Evolutionary conservation across 2,888 invertebrate species (phyloP).

Genomic region (Villa cingulata): DNA sequence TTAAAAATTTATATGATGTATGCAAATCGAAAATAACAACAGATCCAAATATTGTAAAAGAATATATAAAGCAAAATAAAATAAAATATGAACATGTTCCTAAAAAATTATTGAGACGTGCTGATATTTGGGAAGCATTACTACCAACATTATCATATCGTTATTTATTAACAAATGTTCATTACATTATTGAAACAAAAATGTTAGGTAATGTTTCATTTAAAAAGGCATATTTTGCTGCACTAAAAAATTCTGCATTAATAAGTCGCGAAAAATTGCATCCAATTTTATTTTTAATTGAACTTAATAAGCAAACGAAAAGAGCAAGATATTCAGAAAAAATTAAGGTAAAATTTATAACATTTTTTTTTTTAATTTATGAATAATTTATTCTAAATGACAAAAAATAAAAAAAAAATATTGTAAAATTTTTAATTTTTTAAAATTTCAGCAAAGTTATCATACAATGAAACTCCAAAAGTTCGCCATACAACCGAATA

Average conservation of each 20-base stretch:
- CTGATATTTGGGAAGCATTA: slow-evolving; percentile 19
- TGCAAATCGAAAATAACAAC: slow-evolving; percentile 21
- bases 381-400: too few species aligned
- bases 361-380: neutral
- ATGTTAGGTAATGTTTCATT: slow-evolving; percentile 17
- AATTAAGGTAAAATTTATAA: slow-evolving; percentile 8
- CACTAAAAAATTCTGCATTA: slow-evolving; percentile 17
- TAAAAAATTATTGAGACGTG: slow-evolving; percentile 15
- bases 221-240: slow-evolving; percentile 13
- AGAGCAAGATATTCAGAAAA: slow-evolving; percentile 9
- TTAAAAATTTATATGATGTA: slow-evolving; percentile 15
- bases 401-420: too few species aligned
- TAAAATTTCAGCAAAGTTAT: slow-evolving; percentile 3
- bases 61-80: slow-evolving; percentile 18
- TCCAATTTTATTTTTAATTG: slow-evolving; percentile 23
- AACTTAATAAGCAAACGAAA: slow-evolving; percentile 12
- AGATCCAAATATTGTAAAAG: slow-evolving; percentile 7
- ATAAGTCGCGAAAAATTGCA: slow-evolving; percentile 20
- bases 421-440: neutral
- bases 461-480: slow-evolving; percentile 3
- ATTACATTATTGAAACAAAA: slow-evolving; percentile 16
- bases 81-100: slow-evolving; percentile 26
- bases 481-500: neutral
- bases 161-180: slow-evolving; percentile 23
- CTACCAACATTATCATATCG: slow-evolving; percentile 22